Evolutionary conservation across 2,113 vertebrate species (phyloP), one percentile per base, ranked within the genome.

Genomic region (Cyanistes caeruleus): DNA sequence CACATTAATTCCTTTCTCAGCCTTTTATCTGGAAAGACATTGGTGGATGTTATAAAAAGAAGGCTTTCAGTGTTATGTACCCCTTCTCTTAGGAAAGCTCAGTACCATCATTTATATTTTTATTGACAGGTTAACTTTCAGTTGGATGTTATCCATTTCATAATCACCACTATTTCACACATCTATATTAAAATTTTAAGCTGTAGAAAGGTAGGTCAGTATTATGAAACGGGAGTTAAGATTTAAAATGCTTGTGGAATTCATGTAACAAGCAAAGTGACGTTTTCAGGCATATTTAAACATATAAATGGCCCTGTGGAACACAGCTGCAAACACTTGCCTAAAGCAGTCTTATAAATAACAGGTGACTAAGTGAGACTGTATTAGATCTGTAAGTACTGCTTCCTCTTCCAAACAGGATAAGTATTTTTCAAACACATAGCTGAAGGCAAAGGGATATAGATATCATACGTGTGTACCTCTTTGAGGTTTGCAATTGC

Each of bases 1-100:
- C 84, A 96, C 74, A 89, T 82, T 68, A 92, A 82, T 92, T 94
- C 65, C 77, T 87, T 92, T 94, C 31, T 82, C 41, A 82, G 49
- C n/a, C 46, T 92, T 89, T 91, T 75, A 75, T 60, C 49, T 84
- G 84, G 75, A 87, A 91, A 91, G 22, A 72, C 15, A n/a, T 65
- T 51, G 56, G 65, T 70, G 60, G 56, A 62, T 82, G 43, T 53
- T 86, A 51, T 82, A 93, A 90, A 90, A 90, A 88, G 25, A 60
- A 68, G 11, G 9, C 58, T 64, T 64, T 52, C 59, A 69, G 15
- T 79, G 53, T 79, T 82, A 83, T 58, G 25, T 62, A 76, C 14
- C 17, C 4, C 27, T 92, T 83, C n/a, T 80, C 44, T 73, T 53
- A 77, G 59, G 19, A 74, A 73, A 95, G 51, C 77, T 92, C 82